Percentiles rank a stretch among this genome's conserved stretches.
Evolutionary conservation across 2,797 vertebrate genomes (phyloP).

Genomic region (Sebastolobus altivelis): DNA sequence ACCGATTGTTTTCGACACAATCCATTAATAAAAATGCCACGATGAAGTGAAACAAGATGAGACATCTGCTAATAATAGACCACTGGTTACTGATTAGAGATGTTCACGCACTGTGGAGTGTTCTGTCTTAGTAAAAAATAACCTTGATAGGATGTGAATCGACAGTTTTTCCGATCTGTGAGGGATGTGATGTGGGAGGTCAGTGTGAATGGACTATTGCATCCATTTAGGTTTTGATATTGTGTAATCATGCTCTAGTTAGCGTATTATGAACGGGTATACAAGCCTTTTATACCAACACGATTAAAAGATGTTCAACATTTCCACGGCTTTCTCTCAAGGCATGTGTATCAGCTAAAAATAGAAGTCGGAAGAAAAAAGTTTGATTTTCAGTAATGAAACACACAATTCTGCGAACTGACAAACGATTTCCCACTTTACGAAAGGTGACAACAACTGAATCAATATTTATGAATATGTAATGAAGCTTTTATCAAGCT

Average conservation of each 20-base stretch:
- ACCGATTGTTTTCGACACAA: not conserved
- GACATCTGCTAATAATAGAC: constrained; percentile 54
- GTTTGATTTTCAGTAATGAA: constrained; percentile 18
- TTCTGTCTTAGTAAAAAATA: not conserved
- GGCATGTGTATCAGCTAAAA: constrained; percentile 38
- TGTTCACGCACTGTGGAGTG: constrained; percentile 12
- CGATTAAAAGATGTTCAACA: constrained; percentile 55
- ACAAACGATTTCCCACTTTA: not conserved
- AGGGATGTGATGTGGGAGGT: constrained; percentile 4
- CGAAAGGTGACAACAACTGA: not conserved
- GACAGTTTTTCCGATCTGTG: not conserved
- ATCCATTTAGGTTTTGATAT: constrained; percentile 58
- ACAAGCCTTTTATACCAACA: constrained; percentile 53
- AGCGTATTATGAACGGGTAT: constrained; percentile 59
- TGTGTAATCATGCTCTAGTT: constrained; percentile 72
- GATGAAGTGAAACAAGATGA: constrained; percentile 24
- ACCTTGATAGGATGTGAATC: not conserved
- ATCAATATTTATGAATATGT: constrained; percentile 24
- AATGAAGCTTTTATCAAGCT: constrained; percentile 9
- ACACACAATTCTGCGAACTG: constrained; percentile 11
- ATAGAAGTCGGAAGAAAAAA: constrained; percentile 34
- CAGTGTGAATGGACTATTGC: constrained; percentile 36
- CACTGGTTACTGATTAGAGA: constrained; percentile 34
- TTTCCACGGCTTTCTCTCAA: constrained; percentile 33
- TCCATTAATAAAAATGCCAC: not conserved